Percentiles rank a stretch among this genome's conserved stretches.
Conservation (phyloP, 1,140 invertebrate genomes). For the Trachelipus rathkii region DNA sequence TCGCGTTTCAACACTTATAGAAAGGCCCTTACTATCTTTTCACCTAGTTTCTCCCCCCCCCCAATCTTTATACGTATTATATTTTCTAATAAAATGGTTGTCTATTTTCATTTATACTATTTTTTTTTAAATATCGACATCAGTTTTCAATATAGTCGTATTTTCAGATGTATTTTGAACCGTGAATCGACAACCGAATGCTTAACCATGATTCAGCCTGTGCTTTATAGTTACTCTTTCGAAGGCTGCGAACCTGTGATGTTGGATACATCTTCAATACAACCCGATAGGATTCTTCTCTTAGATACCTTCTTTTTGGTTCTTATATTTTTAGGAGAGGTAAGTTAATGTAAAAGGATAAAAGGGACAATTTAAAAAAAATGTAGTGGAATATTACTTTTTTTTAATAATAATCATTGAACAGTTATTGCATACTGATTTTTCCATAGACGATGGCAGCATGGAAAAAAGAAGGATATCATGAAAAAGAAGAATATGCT, state of each 20-base stretch:
- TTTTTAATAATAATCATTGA: constrained; percentile 20
- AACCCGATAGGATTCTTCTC: constrained; percentile 91
- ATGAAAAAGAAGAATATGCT: constrained; percentile 93
- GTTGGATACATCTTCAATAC: constrained; percentile 94
- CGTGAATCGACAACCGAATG: constrained; percentile 95
- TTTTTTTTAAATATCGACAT: too few relatives aligned
- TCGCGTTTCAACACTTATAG: too few relatives aligned
- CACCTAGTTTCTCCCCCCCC: too few relatives aligned
- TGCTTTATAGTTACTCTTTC: constrained; percentile 97
- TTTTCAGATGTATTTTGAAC: constrained; percentile 87
- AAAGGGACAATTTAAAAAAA: too few relatives aligned
- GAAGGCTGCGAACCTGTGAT: constrained; percentile 95
- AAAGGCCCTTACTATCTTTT: too few relatives aligned
- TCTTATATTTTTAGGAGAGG: constrained; percentile 98
- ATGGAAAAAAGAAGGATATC: constrained; percentile 91
- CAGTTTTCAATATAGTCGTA: not conserved
- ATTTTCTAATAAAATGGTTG: too few relatives aligned
- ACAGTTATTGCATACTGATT: constrained; percentile 34
- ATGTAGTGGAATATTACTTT: too few relatives aligned
- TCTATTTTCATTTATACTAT: too few relatives aligned
- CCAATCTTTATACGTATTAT: too few relatives aligned
- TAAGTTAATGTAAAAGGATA: too few relatives aligned
- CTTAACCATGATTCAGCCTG: constrained; percentile 98
- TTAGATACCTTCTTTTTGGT: constrained; percentile 99
- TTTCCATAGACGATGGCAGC: constrained; percentile 81